Evolutionary conservation across 2,888 invertebrate genomes (phyloP).

Genomic region (Lycocerus yunnanus): DNA sequence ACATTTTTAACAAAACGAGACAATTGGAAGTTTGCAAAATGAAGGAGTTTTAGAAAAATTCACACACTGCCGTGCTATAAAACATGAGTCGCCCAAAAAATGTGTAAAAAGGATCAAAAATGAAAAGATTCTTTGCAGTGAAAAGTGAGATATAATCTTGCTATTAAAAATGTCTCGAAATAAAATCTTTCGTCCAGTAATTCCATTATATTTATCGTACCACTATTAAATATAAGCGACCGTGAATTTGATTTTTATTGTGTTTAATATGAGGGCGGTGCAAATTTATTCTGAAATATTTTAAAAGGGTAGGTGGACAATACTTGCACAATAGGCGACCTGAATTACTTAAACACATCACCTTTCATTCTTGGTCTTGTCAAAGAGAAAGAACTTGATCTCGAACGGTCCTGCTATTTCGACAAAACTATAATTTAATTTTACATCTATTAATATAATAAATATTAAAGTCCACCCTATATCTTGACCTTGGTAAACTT

Average conservation of each 20-base stretch:
- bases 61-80: neutral
- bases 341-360: conserved; percentile 33
- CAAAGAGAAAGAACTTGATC: neutral
- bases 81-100: neutral
- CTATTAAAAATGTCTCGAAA: conserved; percentile 36
- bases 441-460: neutral
- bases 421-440: neutral
- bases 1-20: conserved; percentile 12
- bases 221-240: conserved; percentile 36
- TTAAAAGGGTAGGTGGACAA: conserved; percentile 41
- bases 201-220: conserved; percentile 33
- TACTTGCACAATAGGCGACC: conserved; percentile 31
- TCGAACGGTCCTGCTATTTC: neutral
- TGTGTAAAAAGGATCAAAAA: conserved; percentile 12
- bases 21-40: neutral
- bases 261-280: conserved; percentile 32
- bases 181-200: conserved; percentile 37
- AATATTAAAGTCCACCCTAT: neutral
- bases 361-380: conserved; percentile 7
- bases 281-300: conserved; percentile 32
- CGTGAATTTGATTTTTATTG: conserved; percentile 35
- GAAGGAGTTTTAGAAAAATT: neutral
- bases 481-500: neutral
- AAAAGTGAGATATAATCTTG: conserved; percentile 38
- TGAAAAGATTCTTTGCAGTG: conserved; percentile 24